Evolutionary conservation across 2,888 invertebrate species (phyloP), one percentile per base, ranked within the genome.

Genomic region (Macrophya annulata): DNA sequence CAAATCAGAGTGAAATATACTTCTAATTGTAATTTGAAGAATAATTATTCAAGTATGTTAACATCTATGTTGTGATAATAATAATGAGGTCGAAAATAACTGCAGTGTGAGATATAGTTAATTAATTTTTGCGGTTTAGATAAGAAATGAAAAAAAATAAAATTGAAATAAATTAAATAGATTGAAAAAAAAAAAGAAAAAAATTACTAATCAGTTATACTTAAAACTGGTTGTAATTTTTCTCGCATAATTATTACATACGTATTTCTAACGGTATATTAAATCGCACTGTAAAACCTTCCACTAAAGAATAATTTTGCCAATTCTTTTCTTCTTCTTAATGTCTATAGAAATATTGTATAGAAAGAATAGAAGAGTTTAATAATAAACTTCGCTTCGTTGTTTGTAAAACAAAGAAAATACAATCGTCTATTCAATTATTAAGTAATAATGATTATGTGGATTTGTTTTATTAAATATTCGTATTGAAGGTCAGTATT

Each of bases 371-470:
- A 31, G 45, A n/a, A 4, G 17, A 12, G 4, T 17, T n/a, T 6
- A 55, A 55, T 77, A 77, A 77, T 77, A 77, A 12, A 31, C 21
- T n/a, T 31, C 8, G 17, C 12, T n/a, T 51, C 55, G 31, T 17
- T 55, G 59, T 59, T 81, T 21, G 43, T 62, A 25, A 62, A 62
- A 81, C 59, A 81, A 62, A n/a, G 81, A 43, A 62, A 81, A n/a
- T 37, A 81, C 81, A 81, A 81, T 81, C 81, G 62, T 10, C 59
- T 81, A 62, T 81, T 43, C 81, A 81, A 81, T 81, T 62, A 62
- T 43, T 9, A 25, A 43, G 12, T 43, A 43, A 62, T 37, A 62
- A 81, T 15, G 8, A 55, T 55, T 37, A 17, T 10, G 21, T 31
- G 5, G 77, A 51, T 77, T 55, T 55, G 51, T 55, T 55, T 48